phyloP scores from a whole-genome alignment of 1,140 invertebrate genomes.

The Nomia melanderi region DNA sequence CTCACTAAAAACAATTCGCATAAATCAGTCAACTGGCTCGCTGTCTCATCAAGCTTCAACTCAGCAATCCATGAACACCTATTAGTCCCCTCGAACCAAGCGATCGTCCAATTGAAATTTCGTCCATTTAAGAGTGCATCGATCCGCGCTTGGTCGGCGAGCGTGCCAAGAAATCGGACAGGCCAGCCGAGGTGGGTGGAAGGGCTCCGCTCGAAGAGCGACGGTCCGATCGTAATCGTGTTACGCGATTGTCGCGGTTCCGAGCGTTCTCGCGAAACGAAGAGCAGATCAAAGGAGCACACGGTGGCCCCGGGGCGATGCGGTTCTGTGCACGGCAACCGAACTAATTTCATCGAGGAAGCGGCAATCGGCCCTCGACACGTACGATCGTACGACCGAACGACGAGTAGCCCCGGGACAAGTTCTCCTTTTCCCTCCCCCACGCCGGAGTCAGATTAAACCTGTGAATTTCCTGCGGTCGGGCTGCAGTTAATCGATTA shows the following conservation, averaged over 20 bases:
- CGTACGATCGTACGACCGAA: slow-evolving; percentile 11
- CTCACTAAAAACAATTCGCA: too few relatives aligned
- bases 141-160: slow-evolving; percentile 2
- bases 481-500: slow-evolving; percentile 53
- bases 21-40: too few relatives aligned
- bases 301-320: slow-evolving; percentile 50
- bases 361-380: slow-evolving; percentile 47
- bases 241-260: slow-evolving; percentile 54
- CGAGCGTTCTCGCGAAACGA: slow-evolving; percentile 49
- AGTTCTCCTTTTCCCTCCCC: slow-evolving; percentile 13
- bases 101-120: slow-evolving; percentile 16
- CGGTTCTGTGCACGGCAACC: slow-evolving; percentile 53
- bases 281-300: slow-evolving; percentile 56
- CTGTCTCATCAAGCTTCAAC: too few relatives aligned
- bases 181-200: slow-evolving; percentile 3
- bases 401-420: slow-evolving; percentile 15
- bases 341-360: slow-evolving; percentile 47
- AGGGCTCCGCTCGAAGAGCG: slow-evolving; percentile 33
- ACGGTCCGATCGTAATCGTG: slow-evolving; percentile 50
- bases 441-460: slow-evolving; percentile 36
- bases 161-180: slow-evolving; percentile 30
- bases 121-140: not conserved
- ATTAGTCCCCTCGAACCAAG: too few relatives aligned
- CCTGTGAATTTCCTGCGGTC: slow-evolving; percentile 28
- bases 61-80: too few relatives aligned